Evolutionary conservation across 2,797 vertebrate genomes (phyloP).

Genomic region (Perodicticus potto): DNA sequence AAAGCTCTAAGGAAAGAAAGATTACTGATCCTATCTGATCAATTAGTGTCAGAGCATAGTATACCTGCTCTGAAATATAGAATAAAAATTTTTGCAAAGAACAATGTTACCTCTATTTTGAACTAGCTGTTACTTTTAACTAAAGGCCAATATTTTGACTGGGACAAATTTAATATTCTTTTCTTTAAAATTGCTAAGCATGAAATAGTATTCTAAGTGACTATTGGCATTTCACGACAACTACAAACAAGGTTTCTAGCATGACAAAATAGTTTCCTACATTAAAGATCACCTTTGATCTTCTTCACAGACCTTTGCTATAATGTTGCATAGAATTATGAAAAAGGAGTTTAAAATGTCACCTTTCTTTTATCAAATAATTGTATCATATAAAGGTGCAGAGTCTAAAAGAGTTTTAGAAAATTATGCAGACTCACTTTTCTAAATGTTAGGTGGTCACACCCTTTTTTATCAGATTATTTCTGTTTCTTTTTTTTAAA

Average conservation of each 20-base stretch:
- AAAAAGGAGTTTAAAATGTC: constrained; percentile 75
- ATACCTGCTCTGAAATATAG: constrained; percentile 61
- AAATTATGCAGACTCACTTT: constrained; percentile 51
- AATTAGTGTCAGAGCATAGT: constrained; percentile 54
- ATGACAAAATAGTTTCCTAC: constrained; percentile 64
- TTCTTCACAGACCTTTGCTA: constrained; percentile 67
- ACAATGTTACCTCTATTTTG: constrained; percentile 64
- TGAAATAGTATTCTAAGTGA: constrained; percentile 75
- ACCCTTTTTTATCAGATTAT: not conserved
- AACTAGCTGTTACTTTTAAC: constrained; percentile 71
- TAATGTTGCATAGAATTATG: constrained; percentile 49
- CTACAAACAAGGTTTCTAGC: constrained; percentile 72
- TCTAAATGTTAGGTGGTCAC: constrained; percentile 51
- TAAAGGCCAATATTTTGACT: constrained; percentile 72
- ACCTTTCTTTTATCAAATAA: constrained; percentile 36
- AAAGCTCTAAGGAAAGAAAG: not conserved
- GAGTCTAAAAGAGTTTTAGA: not conserved
- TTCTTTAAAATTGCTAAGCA: constrained; percentile 74
- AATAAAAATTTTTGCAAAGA: constrained; percentile 48
- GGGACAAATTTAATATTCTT: constrained; percentile 74
- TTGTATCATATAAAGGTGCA: not conserved
- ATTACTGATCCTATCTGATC: not conserved
- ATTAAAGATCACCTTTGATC: constrained; percentile 69
- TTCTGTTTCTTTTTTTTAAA: not conserved
- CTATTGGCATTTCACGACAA: constrained; percentile 72